A percentile compares a stretch with the other conserved stretches of the same genome.
phyloP scores from a whole-genome alignment of 2,888 invertebrate genomes.

The Steinernema scapterisci region DNA sequence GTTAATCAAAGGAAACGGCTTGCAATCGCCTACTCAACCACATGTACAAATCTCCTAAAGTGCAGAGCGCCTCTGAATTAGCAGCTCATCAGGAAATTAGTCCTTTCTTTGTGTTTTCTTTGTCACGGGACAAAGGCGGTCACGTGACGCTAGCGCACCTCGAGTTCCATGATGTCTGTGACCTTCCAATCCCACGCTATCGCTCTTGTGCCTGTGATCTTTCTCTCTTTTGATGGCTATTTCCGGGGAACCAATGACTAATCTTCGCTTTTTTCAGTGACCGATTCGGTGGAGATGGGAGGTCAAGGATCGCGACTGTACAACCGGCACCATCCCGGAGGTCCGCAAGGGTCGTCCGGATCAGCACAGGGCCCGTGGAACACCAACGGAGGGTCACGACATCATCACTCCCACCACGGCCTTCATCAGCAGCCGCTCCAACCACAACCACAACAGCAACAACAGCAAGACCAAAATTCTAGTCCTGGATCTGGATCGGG shows the following conservation, averaged over 20 bases:
- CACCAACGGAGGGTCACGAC: background rate
- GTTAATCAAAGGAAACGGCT: too few species aligned
- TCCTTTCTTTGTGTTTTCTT: too few species aligned
- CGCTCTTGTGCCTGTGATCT: too few species aligned
- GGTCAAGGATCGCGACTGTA: slow-evolving; percentile 9
- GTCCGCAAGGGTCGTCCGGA: background rate
- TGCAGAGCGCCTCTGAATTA: background rate
- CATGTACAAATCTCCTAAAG: background rate
- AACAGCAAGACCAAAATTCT: slow-evolving; percentile 8
- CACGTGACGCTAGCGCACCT: too few species aligned
- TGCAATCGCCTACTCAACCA: background rate
- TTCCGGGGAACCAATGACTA: too few species aligned
- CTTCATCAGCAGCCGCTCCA: too few species aligned
- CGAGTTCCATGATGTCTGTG: too few species aligned
- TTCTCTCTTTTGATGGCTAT: too few species aligned
- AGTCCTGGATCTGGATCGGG: slow-evolving; percentile 16
- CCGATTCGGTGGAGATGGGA: slow-evolving; percentile 10
- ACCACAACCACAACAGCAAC: background rate
- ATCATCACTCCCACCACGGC: background rate
- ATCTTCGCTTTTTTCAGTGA: background rate
- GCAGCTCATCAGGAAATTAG: slow-evolving; percentile 15
- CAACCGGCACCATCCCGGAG: background rate
- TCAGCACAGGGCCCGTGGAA: background rate
- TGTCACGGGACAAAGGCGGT: too few species aligned
- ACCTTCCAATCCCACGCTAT: too few species aligned